Evolutionary conservation across 2,797 vertebrate species (phyloP).

Genomic region (Pyrrhura leucotis): DNA sequence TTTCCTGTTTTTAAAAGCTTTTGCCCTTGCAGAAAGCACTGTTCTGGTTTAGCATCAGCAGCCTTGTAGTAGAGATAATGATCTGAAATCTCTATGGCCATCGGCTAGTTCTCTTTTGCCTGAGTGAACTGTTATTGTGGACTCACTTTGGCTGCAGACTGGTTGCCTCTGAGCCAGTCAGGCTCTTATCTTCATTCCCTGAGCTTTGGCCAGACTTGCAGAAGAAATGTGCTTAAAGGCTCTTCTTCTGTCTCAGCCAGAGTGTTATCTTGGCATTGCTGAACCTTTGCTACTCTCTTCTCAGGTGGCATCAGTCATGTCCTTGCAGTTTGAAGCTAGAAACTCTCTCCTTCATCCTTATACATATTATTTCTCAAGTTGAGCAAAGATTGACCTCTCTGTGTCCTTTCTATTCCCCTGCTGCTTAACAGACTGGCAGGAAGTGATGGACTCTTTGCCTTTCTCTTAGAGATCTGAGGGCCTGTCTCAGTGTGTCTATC

Average conservation of each 20-base stretch:
- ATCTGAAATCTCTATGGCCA: slow-evolving; percentile 7
- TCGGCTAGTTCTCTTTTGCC: slow-evolving; percentile 7
- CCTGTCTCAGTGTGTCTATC: background rate
- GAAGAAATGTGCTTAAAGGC: slow-evolving; percentile 35
- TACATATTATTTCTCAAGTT: slow-evolving; percentile 28
- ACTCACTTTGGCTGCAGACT: background rate
- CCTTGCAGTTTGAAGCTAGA: slow-evolving; percentile 37
- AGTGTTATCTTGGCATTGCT: slow-evolving; percentile 13
- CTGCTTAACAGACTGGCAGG: slow-evolving; percentile 45
- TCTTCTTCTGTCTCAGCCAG: slow-evolving; percentile 1
- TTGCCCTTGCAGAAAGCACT: background rate
- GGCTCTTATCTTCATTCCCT: slow-evolving; percentile 31
- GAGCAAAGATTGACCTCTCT: slow-evolving; percentile 34
- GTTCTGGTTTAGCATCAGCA: background rate
- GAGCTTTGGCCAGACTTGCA: slow-evolving; percentile 43
- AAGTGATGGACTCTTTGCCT: slow-evolving; percentile 25
- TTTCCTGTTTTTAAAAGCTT: background rate
- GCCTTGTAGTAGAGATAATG: background rate
- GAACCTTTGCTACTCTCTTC: slow-evolving; percentile 34
- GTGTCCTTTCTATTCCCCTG: slow-evolving; percentile 54
- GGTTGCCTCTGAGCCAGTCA: background rate
- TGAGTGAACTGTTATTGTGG: slow-evolving; percentile 11
- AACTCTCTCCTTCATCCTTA: slow-evolving; percentile 48
- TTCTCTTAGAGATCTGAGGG: slow-evolving; percentile 45
- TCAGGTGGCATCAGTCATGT: slow-evolving; percentile 30